Conservation (phyloP, 1,140 invertebrate genomes). For the Aplysia californica region DNA sequence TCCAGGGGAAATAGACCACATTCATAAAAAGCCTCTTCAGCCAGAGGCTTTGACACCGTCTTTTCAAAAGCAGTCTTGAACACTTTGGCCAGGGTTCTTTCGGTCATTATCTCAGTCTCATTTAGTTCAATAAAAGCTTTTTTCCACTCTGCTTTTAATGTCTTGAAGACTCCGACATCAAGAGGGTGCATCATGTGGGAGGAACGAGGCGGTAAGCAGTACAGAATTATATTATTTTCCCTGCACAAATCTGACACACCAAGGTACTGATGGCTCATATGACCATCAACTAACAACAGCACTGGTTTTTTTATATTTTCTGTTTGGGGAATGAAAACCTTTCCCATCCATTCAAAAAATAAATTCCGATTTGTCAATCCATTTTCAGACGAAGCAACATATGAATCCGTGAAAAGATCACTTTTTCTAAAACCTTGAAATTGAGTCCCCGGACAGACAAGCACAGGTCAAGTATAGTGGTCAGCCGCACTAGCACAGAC, state of each 20-base stretch:
- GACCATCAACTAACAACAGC: slow-evolving; percentile 26
- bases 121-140: not conserved
- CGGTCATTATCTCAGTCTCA: not conserved
- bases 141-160: slow-evolving; percentile 5
- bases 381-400: not conserved
- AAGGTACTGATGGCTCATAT: slow-evolving; percentile 25
- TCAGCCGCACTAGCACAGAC: not conserved
- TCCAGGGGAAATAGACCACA: not conserved
- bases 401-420: not conserved
- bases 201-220: slow-evolving; percentile 23
- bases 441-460: not conserved
- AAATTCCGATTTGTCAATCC: not conserved
- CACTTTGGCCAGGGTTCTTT: not conserved
- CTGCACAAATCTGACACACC: slow-evolving; percentile 14
- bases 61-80: not conserved
- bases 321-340: not conserved
- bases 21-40: not conserved
- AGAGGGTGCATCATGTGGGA: slow-evolving; percentile 16
- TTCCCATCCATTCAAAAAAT: not conserved
- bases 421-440: not conserved
- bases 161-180: not conserved
- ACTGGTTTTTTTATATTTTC: not conserved
- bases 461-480: not conserved
- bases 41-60: not conserved
- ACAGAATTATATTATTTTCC: slow-evolving; percentile 27